Base-by-base conservation (phyloP, 1,140 invertebrate genomes). In the Zaprionus taronus region DNA sequence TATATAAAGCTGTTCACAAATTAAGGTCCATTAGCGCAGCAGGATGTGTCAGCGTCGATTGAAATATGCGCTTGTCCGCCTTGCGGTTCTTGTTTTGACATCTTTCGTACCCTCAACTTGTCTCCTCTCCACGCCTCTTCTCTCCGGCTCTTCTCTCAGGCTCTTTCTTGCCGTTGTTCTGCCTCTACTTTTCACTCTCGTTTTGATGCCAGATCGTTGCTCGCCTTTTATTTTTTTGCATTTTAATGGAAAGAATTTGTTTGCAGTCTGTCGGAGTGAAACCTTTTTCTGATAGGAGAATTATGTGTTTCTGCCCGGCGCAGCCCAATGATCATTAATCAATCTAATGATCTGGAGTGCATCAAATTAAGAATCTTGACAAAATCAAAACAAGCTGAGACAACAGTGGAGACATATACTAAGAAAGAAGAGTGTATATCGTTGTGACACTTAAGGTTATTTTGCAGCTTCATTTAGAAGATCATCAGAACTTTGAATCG, bases 1-100 rank as follows among this genome's bases (percentile, higher is more conserved):
- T 90, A 91, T 90, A 90, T 90, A 91, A 90, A 90, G 82, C 85
- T 90, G 85, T 90, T 90, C 85, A 90, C 85, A 90, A 90, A 90
- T 90, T 90, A 90, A 91, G 85, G 86, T 90, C 85, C 85, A 90
- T 90, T 90, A 90, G 85, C 85, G 79, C 86, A 90, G 85, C 85
- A 90, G 85, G 85, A 90, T 90, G 85, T 90, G 85, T 90, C 85
- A 90, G 82, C 85, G 79, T 71, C 77, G 81, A 86, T 89, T 89
- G 86, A 89, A 90, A 89, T 89, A 89, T 90, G 85, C 86, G 81
- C 85, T 89, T 87, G 83, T 89, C 80, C 65, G 72, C 74, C 74
- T 80, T 90, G 85, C 81, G 85, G 85, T 77, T 89, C 83, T 81
- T 90, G 84, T 89, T 89, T 89, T 89, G 84, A 89, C 84, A 89